A percentile compares a stretch with the other conserved stretches of the same genome.
Conservation (phyloP, 2,113 vertebrate genomes). For the Hydropotes inermis region DNA sequence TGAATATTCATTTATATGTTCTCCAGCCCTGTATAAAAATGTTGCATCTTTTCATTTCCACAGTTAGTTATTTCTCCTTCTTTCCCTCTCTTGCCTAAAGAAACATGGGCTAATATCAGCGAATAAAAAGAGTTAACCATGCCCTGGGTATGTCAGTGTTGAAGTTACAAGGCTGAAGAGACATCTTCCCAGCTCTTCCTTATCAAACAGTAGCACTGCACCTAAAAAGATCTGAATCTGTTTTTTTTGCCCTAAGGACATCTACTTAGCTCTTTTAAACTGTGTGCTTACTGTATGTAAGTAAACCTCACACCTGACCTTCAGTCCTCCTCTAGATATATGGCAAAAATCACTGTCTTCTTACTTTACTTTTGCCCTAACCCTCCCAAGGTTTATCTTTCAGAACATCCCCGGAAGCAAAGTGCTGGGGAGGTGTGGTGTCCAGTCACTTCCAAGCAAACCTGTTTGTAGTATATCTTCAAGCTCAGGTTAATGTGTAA, state of each 20-base stretch:
- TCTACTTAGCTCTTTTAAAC: not conserved
- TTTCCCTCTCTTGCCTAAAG: not conserved
- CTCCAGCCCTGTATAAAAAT: not conserved
- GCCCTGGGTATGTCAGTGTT: not conserved
- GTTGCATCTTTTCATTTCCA: not conserved
- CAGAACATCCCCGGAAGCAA: not conserved
- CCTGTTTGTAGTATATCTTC: not conserved
- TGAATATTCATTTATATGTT: not conserved
- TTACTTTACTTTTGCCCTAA: not conserved
- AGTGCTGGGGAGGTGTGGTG: not conserved
- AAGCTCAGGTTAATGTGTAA: constrained; percentile 3
- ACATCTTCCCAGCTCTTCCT: not conserved
- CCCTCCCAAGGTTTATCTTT: not conserved
- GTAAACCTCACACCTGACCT: not conserved
- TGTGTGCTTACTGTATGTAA: not conserved
- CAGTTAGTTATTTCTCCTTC: not conserved
- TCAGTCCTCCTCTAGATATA: not conserved
- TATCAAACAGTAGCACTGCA: not conserved
- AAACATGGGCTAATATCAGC: not conserved
- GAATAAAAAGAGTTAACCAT: not conserved
- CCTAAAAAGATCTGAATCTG: not conserved
- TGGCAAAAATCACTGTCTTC: not conserved
- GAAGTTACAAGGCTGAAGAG: not conserved
- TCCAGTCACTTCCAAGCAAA: not conserved
- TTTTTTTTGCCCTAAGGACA: not conserved